Base-by-base conservation (phyloP, 2,113 vertebrate species). In the Sturnus vulgaris region DNA sequence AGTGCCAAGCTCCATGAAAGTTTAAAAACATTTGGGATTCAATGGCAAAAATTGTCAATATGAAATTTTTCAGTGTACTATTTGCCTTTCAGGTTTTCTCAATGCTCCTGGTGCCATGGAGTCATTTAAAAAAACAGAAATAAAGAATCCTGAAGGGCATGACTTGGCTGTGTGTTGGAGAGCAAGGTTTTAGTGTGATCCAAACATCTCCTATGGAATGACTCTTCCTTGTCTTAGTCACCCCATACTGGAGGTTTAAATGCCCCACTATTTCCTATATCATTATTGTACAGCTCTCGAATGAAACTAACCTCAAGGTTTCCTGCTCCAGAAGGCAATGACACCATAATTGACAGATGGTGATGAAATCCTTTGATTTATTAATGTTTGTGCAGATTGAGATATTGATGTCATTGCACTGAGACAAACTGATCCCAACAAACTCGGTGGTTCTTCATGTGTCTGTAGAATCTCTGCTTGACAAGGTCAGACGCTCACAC, bases 1-100 rank as follows among this genome's bases (percentile, higher is more conserved):
- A 25, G 64, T 96, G 95, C 94, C 93, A 95, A 94, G 79, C 64
- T 86, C 85, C 56, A 65, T 92, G 86, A 64, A 97, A 97, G 80
- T 95, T 96, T 96, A 81, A 96, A 95, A 95, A 93, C 80, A 71
- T 56, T 90, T 78, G 92, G 35, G 56, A 70, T 86, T 92, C 82
- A 70, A 52, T 71, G 88, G 61, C 40, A 81, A 82, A 81, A 90
- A 64, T 60, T 68, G 47, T 88, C 86, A 81, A 60, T 63, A 25
- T 37, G 52, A 23, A 78, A 37, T 42, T 77, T 88, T 59, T 53
- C 63, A 50, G 27, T 22, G 13, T 70, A 11, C 23, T 3, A 0
- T 77, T 86, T 91, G 53, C 39, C 19, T 86, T 53, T 69, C 17
- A 46, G 44, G 20, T 65, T 82, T 95, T 80, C 18, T 68, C 27